phyloP scores from a whole-genome alignment of 2,888 invertebrate species.

The Ferrisia virgata region DNA sequence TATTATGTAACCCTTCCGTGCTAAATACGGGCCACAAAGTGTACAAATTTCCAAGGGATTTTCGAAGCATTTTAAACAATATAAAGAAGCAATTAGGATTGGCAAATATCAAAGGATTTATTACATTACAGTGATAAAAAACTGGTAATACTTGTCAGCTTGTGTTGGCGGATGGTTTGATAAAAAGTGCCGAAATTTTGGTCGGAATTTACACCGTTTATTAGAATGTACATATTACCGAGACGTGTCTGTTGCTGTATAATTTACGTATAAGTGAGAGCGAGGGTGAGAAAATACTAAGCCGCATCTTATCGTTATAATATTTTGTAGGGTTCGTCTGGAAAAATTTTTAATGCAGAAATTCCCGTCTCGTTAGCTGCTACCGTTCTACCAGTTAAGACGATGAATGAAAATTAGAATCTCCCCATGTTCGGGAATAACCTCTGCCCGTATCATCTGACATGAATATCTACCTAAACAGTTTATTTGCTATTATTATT shows the following conservation, averaged over 20 bases:
- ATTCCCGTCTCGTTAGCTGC: background rate
- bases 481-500: too few species aligned
- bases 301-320: too few species aligned
- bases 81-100: constrained; percentile 27
- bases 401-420: too few species aligned
- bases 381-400: too few species aligned
- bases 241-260: background rate
- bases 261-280: background rate
- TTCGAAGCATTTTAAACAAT: background rate
- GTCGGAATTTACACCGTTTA: too few species aligned
- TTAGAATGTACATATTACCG: background rate
- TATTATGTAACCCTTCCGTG: constrained; percentile 36
- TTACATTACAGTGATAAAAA: background rate
- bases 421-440: too few species aligned
- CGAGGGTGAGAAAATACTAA: constrained; percentile 2
- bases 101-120: constrained; percentile 10
- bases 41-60: constrained; percentile 21
- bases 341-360: background rate
- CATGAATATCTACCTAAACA: too few species aligned
- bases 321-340: background rate
- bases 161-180: constrained; percentile 4
- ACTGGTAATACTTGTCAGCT: constrained; percentile 14
- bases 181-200: constrained; percentile 1
- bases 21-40: constrained; percentile 27
- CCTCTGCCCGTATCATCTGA: too few species aligned